Base-by-base conservation (phyloP, 1,140 invertebrate genomes). In the Nylanderia fulva region DNA sequence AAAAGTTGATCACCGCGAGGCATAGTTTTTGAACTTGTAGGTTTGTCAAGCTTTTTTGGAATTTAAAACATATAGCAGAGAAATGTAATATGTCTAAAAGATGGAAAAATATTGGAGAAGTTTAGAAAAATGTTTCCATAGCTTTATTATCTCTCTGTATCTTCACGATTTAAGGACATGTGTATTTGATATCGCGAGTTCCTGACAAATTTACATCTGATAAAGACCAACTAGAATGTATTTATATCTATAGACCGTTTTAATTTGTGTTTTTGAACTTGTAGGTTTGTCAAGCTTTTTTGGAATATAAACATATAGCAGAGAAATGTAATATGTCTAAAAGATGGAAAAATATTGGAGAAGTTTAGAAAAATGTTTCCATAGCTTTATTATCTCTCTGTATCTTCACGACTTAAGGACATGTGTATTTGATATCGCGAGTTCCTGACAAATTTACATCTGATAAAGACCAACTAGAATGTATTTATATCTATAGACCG, bases 1-100 rank as follows among this genome's bases (percentile, higher is more conserved):
- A 80, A 80, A 80, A 54, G 69, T 80, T 69, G 48, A 54, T 64
- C 63, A 36, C 60, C n/a, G 42, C 9, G 24, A n/a, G 18, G 21
- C 15, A 2, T 33, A 27, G 42, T 79, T 69, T 80, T 75, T 80
- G 54, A 69, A 69, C 63, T 39, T 36, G 29, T 18, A 21, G 11
- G 15, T 68, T 48, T n/a, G 15, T 29, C 74, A 64, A 45, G 39
- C 39, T 6, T 21, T 79, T 18, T 24, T 79, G 8, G 27, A 39
- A 27, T 64, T 68, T 27, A 42, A n/a, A 77, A 24, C n/a, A 66
- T 54, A 21, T 54, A 69, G 36, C 15, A 56, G 29, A 39, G 48
- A 21, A 33, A 77, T 77, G 3, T 42, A 58, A 13, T 42, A 9
- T 21, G 15, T 33, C 74, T 45, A n/a, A 52, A 54, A 24, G 13